Conservation (phyloP, 2,113 vertebrate species). For the Cololabis saira region DNA sequence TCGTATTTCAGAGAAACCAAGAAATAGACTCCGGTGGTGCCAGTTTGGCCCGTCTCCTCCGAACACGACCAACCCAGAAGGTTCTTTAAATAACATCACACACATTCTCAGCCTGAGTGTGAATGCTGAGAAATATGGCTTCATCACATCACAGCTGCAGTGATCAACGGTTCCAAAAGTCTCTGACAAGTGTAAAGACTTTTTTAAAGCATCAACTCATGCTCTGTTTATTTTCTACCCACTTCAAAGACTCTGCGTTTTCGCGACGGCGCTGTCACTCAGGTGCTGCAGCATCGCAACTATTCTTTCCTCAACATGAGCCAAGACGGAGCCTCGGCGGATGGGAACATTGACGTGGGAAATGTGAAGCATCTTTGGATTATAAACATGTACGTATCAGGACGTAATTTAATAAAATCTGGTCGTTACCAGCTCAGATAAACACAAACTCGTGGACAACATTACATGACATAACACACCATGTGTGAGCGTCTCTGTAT, state of each 20-base stretch:
- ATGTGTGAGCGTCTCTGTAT: too few relatives aligned
- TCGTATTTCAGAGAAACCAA: background rate
- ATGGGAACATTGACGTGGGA: too few relatives aligned
- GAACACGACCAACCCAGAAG: background rate
- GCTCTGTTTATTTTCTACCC: slow-evolving; percentile 12
- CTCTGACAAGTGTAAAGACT: slow-evolving; percentile 37
- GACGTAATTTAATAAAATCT: too few relatives aligned
- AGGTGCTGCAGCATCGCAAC: slow-evolving; percentile 9
- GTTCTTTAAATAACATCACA: slow-evolving; percentile 51
- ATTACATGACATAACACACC: too few relatives aligned
- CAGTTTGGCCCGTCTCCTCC: background rate
- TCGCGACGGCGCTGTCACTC: background rate
- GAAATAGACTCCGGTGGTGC: background rate
- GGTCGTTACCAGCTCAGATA: too few relatives aligned
- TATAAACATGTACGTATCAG: too few relatives aligned
- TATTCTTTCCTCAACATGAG: background rate
- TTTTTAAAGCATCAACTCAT: slow-evolving; percentile 20
- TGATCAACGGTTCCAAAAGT: slow-evolving; percentile 22
- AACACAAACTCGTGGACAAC: too few relatives aligned
- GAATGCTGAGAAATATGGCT: slow-evolving; percentile 28
- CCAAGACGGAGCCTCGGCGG: too few relatives aligned
- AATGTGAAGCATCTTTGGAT: too few relatives aligned
- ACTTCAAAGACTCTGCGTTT: slow-evolving; percentile 8
- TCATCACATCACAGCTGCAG: slow-evolving; percentile 17
- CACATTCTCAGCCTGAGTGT: slow-evolving; percentile 36